These are phyloP conservation scores for Drosophila kokeensis DNA, from an alignment of 2,888 invertebrate genomes.

Conservation along the genomic window DNA sequence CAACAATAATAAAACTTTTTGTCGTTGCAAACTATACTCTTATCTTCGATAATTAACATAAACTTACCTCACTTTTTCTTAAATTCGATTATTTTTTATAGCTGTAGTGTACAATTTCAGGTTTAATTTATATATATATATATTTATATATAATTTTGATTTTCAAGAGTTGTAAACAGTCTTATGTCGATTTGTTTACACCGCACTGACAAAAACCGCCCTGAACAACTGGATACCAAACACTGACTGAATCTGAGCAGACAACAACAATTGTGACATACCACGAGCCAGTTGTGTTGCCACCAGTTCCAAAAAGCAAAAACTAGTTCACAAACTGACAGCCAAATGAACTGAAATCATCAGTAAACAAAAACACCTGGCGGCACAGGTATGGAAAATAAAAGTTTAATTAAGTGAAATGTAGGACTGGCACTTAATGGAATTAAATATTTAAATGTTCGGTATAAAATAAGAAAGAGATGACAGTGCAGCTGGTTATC, in stretches of 20 bases:
- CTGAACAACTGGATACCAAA: conserved; percentile 56
- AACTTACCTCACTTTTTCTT: conserved; percentile 7
- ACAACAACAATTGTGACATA: conserved; percentile 48
- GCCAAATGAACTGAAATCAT: conserved; percentile 2
- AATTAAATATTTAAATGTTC: not conserved
- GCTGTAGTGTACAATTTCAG: not conserved
- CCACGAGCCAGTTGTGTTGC: conserved; percentile 14
- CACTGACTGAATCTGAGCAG: conserved; percentile 47
- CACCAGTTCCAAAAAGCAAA: conserved; percentile 12
- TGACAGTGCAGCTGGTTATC: no score
- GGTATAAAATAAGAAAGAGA: not conserved
- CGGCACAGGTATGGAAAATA: conserved; percentile 8
- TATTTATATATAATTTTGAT: conserved; percentile 2
- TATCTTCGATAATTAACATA: not conserved
- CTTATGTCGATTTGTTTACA: conserved; percentile 63
- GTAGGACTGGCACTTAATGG: not conserved
- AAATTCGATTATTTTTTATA: conserved; percentile 1
- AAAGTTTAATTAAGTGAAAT: not conserved
- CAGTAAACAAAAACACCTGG: conserved; percentile 2
- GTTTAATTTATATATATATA: conserved; percentile 1
- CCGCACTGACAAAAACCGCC: conserved; percentile 30
- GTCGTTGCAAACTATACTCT: not conserved
- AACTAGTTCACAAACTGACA: conserved; percentile 17
- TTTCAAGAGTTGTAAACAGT: conserved; percentile 30
- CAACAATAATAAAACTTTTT: conserved; percentile 10